A percentile compares a stretch with the other conserved stretches of the same genome.
Evolutionary conservation across 92 coral and sea anemone genomes (phyloP).

Genomic region (Zoanthus sansibaricus): DNA sequence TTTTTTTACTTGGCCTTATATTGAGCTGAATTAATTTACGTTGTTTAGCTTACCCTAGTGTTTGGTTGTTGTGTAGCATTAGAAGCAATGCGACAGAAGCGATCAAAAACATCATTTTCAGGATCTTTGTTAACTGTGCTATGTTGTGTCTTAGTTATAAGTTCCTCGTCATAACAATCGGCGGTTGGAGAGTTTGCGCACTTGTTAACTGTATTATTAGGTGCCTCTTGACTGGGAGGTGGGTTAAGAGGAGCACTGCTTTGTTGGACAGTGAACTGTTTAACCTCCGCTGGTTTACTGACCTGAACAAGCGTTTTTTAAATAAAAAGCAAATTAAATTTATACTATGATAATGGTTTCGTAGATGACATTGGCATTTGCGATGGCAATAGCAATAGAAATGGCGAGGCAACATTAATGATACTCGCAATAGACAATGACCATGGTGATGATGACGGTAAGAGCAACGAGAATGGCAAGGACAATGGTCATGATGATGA

Average conservation of each 20-base stretch:
- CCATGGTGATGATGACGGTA: too few species aligned
- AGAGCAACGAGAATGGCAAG: too few species aligned
- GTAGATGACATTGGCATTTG: too few species aligned
- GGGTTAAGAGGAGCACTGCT: background rate
- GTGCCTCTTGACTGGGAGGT: background rate
- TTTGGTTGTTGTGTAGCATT: constrained; percentile 10
- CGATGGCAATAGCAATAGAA: too few species aligned
- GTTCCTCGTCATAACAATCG: constrained; percentile 18
- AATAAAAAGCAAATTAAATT: background rate
- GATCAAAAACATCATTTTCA: constrained; percentile 22
- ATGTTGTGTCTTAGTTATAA: background rate
- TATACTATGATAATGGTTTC: background rate
- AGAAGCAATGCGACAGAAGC: constrained; percentile 11
- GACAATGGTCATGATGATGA: too few species aligned
- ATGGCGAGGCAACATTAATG: too few species aligned
- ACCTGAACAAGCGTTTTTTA: background rate
- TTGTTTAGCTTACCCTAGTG: constrained; percentile 30
- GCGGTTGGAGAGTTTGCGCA: constrained; percentile 30
- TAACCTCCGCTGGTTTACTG: background rate
- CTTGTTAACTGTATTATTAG: background rate
- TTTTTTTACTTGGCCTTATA: background rate
- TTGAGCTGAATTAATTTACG: background rate
- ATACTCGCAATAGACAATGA: too few species aligned
- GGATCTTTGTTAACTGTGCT: background rate
- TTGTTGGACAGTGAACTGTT: background rate